Evolutionary conservation across 2,888 invertebrate species (phyloP).

Genomic region (Erebia palarica): DNA sequence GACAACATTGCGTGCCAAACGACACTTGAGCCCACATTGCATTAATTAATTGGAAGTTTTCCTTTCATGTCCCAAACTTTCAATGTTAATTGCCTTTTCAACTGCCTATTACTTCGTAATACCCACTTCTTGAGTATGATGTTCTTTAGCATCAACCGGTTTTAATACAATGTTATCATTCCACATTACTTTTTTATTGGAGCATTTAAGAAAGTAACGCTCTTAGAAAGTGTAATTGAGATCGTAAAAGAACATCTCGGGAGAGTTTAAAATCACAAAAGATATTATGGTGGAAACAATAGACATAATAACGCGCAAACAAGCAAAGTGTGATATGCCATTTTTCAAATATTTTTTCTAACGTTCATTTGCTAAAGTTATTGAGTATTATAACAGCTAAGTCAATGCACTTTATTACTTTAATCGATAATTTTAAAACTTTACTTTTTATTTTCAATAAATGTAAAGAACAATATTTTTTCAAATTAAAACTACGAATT

Average conservation of each 20-base stretch:
- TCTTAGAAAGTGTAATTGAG: constrained; percentile 32
- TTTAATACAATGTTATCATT: constrained; percentile 34
- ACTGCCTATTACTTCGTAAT: constrained; percentile 54
- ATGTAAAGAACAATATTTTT: no score
- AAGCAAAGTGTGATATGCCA: neutral
- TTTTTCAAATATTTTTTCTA: neutral
- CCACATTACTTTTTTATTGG: constrained; percentile 30
- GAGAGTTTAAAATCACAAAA: constrained; percentile 15
- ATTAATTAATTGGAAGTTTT: constrained; percentile 70
- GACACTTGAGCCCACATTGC: constrained; percentile 60
- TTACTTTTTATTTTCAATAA: no score
- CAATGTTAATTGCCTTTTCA: constrained; percentile 65
- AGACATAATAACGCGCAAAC: constrained; percentile 12
- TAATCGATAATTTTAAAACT: no score
- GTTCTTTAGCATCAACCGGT: constrained; percentile 36
- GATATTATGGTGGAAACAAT: neutral
- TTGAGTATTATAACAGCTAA: no score
- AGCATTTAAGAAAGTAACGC: constrained; percentile 31
- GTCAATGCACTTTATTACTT: no score
- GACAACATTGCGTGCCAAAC: constrained; percentile 57
- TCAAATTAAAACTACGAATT: no score
- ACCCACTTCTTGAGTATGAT: constrained; percentile 37
- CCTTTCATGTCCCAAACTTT: constrained; percentile 56
- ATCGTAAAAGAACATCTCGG: constrained; percentile 18
- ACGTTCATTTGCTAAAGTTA: neutral